Conservation (phyloP, 2,888 invertebrate genomes). For the Palloptera scutellata region DNA sequence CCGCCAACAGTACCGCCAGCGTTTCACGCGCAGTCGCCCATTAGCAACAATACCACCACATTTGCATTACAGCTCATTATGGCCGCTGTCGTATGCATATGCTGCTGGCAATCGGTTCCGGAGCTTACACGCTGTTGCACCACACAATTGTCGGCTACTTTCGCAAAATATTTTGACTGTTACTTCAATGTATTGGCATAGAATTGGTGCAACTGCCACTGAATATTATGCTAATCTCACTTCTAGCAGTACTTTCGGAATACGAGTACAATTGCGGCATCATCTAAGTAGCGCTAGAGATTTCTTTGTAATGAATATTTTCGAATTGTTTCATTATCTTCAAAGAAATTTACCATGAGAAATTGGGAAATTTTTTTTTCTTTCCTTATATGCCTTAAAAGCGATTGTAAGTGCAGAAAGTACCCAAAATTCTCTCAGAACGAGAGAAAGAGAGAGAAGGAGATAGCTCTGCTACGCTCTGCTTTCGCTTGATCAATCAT, state of each 20-base stretch:
- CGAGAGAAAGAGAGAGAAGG: too few relatives aligned
- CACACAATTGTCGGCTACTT: constrained; percentile 22
- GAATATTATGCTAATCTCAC: neutral
- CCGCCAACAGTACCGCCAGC: constrained; percentile 19
- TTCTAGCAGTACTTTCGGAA: neutral
- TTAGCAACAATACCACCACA: neutral
- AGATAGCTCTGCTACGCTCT: too few relatives aligned
- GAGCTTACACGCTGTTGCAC: neutral
- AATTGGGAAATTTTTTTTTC: neutral
- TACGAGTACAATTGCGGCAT: neutral
- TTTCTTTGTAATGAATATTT: constrained; percentile 32
- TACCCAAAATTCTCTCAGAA: neutral
- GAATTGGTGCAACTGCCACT: neutral
- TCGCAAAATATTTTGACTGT: constrained; percentile 30
- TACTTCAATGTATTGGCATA: neutral
- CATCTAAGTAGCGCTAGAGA: constrained; percentile 19
- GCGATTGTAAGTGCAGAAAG: neutral
- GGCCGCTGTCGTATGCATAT: constrained; percentile 21
- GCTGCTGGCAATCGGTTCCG: neutral
- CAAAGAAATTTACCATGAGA: constrained; percentile 33
- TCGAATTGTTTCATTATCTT: constrained; percentile 37
- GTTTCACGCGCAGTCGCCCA: constrained; percentile 26
- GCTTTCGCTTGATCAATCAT: too few relatives aligned
- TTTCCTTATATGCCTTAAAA: neutral
- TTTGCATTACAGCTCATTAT: too few relatives aligned